Evolutionary conservation across 1,140 invertebrate genomes (phyloP), one percentile per base, ranked within the genome.

Genomic region (Drosophila novamexicana): DNA sequence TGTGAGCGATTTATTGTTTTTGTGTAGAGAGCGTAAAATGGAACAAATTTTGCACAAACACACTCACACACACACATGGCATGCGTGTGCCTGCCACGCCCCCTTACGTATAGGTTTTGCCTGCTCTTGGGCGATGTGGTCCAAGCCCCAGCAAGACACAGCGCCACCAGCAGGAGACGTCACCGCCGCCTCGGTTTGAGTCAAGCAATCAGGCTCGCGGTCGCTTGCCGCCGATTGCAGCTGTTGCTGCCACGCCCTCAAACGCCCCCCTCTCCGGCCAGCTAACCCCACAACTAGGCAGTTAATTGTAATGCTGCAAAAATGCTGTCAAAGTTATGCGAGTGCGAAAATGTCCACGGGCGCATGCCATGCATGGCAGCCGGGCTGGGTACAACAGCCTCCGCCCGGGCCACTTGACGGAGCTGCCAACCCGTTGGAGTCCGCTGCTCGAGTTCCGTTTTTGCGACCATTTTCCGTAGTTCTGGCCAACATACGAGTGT

Each of bases 1-100:
- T 86, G 83, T 88, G 82, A 86, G 82, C 82, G 82, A 88, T 88
- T 86, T 86, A 86, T 86, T 86, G 82, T 86, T 86, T 86, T 86
- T 86, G 82, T 86, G 79, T 88, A 82, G 67, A 86, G 70, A 86
- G 82, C 82, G 82, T 86, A 85, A 85, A 85, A 86, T 85, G 82
- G 82, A 85, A 85, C 82, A 86, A 86, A 86, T 85, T 85, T 86
- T 47, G 44, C 44, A 64, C 65, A 49, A 34, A 53, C 16, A 68
- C 63, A 59, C 75, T 22, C 37, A 32, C 29, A 44, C 37, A 57
- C 50, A 8, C 37, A 8, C 52, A 50, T 29, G 22, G 22, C 58
- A 56, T 67, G 61, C 36, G 57, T 61, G 61, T 70, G 79, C 37
- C 66, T 70, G 79, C 37, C 66, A 69, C 66, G 57, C 52, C 63